These are phyloP conservation scores for Morelia viridis DNA, from an alignment of 2,797 vertebrate species.

Conservation along the genomic window DNA sequence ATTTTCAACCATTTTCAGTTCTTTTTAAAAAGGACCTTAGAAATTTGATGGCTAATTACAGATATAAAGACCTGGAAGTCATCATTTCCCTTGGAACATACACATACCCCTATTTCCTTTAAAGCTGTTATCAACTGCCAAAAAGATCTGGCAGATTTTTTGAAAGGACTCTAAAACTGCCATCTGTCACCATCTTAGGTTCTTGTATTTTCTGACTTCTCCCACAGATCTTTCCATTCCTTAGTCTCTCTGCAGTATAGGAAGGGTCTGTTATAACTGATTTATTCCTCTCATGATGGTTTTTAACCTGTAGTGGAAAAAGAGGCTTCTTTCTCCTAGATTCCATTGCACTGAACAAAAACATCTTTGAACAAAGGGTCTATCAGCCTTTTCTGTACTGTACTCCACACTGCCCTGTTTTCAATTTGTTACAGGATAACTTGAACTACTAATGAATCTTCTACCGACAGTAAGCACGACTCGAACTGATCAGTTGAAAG, in stretches of 20 bases:
- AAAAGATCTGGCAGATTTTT: neutral
- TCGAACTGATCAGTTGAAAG: neutral
- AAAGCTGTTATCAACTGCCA: neutral
- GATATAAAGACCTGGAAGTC: neutral
- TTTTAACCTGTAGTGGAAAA: neutral
- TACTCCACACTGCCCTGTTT: neutral
- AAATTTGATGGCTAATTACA: neutral
- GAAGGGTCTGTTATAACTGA: neutral
- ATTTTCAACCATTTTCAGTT: neutral
- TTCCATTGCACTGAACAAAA: neutral
- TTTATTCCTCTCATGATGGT: neutral
- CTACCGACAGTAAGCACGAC: too few relatives aligned
- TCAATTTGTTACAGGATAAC: neutral
- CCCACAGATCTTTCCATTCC: neutral
- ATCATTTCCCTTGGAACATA: neutral
- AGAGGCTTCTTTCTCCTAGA: neutral
- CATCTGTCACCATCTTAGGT: neutral
- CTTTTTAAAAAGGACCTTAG: neutral
- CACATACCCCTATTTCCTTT: neutral
- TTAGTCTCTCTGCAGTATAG: neutral
- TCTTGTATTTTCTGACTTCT: neutral
- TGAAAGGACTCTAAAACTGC: neutral
- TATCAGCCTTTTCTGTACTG: neutral
- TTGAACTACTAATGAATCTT: neutral
- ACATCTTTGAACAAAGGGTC: neutral